Evolutionary conservation across 64 coral and sea anemone genomes (phyloP), one percentile per base, ranked within the genome.

Genomic region (Actinia tenebrosa): DNA sequence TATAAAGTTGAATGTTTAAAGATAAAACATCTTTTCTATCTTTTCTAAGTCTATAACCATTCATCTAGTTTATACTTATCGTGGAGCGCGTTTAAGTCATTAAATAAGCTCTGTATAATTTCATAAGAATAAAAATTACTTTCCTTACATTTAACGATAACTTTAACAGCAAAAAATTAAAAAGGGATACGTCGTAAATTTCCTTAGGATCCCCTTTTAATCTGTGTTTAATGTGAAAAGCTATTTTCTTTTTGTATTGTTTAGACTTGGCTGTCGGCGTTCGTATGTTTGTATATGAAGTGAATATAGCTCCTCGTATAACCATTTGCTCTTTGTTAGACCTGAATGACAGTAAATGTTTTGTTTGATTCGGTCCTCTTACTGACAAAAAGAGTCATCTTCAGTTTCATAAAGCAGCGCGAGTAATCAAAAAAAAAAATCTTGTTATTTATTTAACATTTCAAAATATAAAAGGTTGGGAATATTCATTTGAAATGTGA

Each of bases 361-460:
- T 53, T 81, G 79, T 81, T 81, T 81, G 79, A 53, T 3, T 47
- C 30, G 30, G 30, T 37, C 7, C 44, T 81, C 44, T 81, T 81
- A 50, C 79, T 81, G 17, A 50, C 45, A 53, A 53, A 81, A 81
- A 45, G 16, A 45, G 79, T 66, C 63, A 81, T 53, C 50, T 81
- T 81, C 79, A 81, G 79, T 50, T 81, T 81, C 50, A 53, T 25
- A 81, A 81, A 81, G 79, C 7, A 8, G 43, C 79, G 7, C 79
- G 50, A 81, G 79, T 52, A 45, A 53, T n/a, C 50, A 5, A n/a
- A 30, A 30, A n/a, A 30, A 30, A 79, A 79, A 81, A 47, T n/a
- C 4, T 8, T 52, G 16, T 81, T 81, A 81, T 81, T 81, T 81
- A 81, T 81, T 81, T 81, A 81, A 81, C 79, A 81, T 81, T 81